phyloP scores from a whole-genome alignment of 2,888 invertebrate genomes.

The Bombylius major region DNA sequence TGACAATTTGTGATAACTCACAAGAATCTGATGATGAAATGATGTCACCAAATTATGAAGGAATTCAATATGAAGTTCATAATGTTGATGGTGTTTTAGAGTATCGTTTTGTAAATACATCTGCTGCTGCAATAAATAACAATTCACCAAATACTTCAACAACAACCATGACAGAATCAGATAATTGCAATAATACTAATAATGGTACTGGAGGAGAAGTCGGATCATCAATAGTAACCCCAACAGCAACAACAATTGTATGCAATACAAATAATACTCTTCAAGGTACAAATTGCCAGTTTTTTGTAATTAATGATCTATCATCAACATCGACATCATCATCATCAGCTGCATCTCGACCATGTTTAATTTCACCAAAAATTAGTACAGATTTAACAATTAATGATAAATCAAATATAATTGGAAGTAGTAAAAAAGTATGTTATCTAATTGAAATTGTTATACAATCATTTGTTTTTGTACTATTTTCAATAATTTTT shows the following conservation, averaged over 20 bases:
- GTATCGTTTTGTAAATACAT: slow-evolving; percentile 4
- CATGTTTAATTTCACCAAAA: slow-evolving; percentile 7
- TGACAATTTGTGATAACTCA: slow-evolving; percentile 28
- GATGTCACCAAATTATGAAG: not conserved
- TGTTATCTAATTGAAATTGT: not conserved
- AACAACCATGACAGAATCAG: not conserved
- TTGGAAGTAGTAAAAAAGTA: slow-evolving; percentile 4
- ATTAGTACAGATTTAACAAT: not conserved
- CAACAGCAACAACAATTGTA: not conserved
- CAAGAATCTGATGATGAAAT: slow-evolving; percentile 23
- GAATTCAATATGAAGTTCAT: slow-evolving; percentile 1
- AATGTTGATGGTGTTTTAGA: slow-evolving; percentile 3
- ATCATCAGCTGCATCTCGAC: not conserved
- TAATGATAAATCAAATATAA: slow-evolving; percentile 1
- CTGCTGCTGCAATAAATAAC: not conserved
- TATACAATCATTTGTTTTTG: not conserved
- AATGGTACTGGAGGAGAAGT: too few species aligned
- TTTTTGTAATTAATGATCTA: slow-evolving; percentile 4
- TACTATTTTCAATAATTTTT: too few species aligned
- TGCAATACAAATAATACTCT: not conserved
- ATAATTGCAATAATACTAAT: too few species aligned
- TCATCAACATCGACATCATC: too few species aligned
- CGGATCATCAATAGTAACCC: not conserved
- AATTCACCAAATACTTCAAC: not conserved
- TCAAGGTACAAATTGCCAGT: slow-evolving; percentile 3